Conservation (phyloP, 2,888 invertebrate species). For the Steinernema scapterisci region DNA sequence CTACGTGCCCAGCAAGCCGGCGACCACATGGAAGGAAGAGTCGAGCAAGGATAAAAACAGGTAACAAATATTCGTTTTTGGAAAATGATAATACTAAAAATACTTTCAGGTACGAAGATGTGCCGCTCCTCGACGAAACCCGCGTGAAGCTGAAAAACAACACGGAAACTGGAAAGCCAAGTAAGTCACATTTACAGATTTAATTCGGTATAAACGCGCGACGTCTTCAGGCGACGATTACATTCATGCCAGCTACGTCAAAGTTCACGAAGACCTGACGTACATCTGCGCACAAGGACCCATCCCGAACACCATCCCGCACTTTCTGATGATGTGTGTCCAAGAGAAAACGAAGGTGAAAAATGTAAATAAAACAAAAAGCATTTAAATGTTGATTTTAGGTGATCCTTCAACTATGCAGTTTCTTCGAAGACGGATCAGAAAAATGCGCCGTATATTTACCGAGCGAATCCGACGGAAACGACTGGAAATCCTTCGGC, state of each 20-base stretch:
- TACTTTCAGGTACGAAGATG: slow-evolving; percentile 40
- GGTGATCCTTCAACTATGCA: slow-evolving; percentile 44
- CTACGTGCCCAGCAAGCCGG: slow-evolving; percentile 11
- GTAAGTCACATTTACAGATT: slow-evolving; percentile 12
- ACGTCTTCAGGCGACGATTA: slow-evolving; percentile 41
- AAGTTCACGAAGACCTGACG: slow-evolving; percentile 39
- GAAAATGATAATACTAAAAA: background rate
- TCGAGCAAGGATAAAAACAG: slow-evolving; percentile 35
- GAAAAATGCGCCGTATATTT: slow-evolving; percentile 42
- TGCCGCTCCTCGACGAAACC: slow-evolving; percentile 40
- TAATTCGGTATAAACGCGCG: background rate
- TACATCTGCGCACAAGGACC: slow-evolving; percentile 57
- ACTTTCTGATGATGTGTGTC: slow-evolving; percentile 55
- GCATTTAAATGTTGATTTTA: slow-evolving; percentile 12
- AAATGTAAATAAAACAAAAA: background rate
- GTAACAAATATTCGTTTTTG: background rate
- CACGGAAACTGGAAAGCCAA: slow-evolving; percentile 23
- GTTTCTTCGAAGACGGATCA: slow-evolving; percentile 40
- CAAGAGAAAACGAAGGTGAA: slow-evolving; percentile 40
- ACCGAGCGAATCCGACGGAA: slow-evolving; percentile 31
- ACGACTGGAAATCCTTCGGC: slow-evolving; percentile 35
- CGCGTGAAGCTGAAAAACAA: slow-evolving; percentile 40
- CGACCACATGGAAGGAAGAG: slow-evolving; percentile 33
- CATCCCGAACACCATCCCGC: slow-evolving; percentile 44
- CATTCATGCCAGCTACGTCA: slow-evolving; percentile 42